phyloP scores from a whole-genome alignment of 2,888 invertebrate species.

The Notocelia uddmanniana region DNA sequence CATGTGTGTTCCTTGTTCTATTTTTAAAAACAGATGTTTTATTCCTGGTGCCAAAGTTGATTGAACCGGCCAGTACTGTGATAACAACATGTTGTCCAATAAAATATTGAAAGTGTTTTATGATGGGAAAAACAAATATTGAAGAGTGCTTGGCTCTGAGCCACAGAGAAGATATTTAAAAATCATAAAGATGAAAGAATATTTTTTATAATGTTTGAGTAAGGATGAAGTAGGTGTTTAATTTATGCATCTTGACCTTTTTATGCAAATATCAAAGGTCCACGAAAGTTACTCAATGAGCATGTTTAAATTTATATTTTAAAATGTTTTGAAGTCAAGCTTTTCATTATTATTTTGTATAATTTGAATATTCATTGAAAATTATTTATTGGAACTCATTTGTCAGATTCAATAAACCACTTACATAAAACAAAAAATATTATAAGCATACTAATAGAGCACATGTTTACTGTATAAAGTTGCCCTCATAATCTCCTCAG shows the following conservation, averaged over 20 bases:
- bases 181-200: conserved; percentile 44
- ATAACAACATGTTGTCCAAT: conserved; percentile 37
- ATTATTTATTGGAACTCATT: not conserved
- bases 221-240: not conserved
- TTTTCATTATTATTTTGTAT: too few species aligned
- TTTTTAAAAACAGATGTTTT: conserved; percentile 45
- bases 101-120: conserved; percentile 41
- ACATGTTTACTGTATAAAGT: not conserved
- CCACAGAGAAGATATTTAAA: conserved; percentile 51
- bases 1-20: conserved; percentile 43
- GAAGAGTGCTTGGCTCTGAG: conserved; percentile 53
- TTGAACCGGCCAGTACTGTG: conserved; percentile 36
- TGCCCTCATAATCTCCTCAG: conserved; percentile 17
- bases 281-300: not conserved
- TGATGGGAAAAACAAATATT: conserved; percentile 45
- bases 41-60: conserved; percentile 40
- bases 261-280: conserved; percentile 1
- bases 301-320: not conserved
- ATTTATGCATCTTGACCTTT: conserved; percentile 5
- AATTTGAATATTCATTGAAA: too few species aligned
- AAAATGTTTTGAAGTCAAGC: not conserved
- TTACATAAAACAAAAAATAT: not conserved
- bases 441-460: not conserved
- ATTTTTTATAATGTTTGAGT: conserved; percentile 18
- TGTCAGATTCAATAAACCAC: not conserved